A percentile compares a stretch with the other conserved stretches of the same genome.
Conservation (phyloP, 2,113 vertebrate species). For the Oreochromis tanganicae region DNA sequence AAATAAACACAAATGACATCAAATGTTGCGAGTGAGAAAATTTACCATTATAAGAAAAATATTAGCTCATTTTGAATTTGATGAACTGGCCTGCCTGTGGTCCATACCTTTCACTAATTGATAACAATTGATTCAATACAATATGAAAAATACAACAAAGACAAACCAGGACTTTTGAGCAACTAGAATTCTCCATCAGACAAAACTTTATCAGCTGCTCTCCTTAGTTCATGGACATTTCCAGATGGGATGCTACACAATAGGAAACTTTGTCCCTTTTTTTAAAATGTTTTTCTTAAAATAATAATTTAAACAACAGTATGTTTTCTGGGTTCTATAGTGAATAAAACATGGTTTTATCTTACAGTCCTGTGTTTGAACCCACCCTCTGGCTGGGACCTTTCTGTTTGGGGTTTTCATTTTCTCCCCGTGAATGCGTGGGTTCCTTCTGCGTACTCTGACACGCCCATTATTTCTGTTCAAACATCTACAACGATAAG, state of each 20-base stretch:
- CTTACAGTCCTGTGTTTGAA: neutral
- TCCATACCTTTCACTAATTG: neutral
- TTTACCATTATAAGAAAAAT: neutral
- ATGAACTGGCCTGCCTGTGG: neutral
- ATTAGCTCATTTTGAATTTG: neutral
- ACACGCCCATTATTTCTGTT: neutral
- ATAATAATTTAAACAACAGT: neutral
- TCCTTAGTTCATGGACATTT: neutral
- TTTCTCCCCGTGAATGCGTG: neutral
- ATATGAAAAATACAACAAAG: neutral
- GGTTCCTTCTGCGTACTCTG: neutral
- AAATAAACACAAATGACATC: neutral
- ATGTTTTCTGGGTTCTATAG: neutral
- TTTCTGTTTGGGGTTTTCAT: neutral
- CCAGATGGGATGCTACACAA: neutral
- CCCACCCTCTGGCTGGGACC: neutral
- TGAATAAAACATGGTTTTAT: neutral
- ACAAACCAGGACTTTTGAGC: neutral
- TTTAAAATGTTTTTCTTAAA: neutral
- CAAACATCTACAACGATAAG: neutral
- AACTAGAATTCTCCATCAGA: neutral
- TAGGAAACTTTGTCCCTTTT: neutral
- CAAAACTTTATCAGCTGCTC: neutral
- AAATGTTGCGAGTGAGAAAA: neutral
- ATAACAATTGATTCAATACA: neutral